Evolutionary conservation across 2,888 invertebrate species (phyloP), one percentile per base, ranked within the genome.

Genomic region (Brachylomia viminalis): DNA sequence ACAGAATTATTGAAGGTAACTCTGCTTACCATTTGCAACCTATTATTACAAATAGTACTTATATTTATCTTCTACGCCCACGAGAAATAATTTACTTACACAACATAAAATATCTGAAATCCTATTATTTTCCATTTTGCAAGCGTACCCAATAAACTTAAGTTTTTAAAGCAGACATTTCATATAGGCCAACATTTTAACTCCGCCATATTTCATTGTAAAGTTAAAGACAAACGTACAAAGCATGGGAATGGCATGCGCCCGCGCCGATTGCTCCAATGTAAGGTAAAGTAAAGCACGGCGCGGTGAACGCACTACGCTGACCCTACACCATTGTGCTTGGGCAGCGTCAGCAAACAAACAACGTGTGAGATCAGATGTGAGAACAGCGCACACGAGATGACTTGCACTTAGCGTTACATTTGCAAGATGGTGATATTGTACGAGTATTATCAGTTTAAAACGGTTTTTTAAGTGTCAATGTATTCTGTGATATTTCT

Each of bases 241-340:
- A 83, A 80, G 75, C 76, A 75, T 82, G 79, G 54, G 79, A 88
- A 88, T 75, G 84, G 81, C 82, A 85, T 86, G 80, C 82, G 75
- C 82, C 15, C 10, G 79, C 75, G 67, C 72, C 78, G 77, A 84
- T 83, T 85, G 83, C 75, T 86, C 80, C 80, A 85, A 78, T 83
- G 78, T 82, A 77, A 79, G 83, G 80, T 88, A 86, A 88, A 93
- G 94, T 94, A 95, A 94, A 90, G 92, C 94, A 95, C 95, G 71
- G 82, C 82, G 89, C 95, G 96, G 96, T 96, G 96, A 96, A 96
- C 91, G 96, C 92, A 95, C 96, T 93, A 89, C 77, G 88, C 92
- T 96, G 96, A 96, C 96, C 96, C 95, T 93, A 92, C 91, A 86
- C 92, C 92, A 95, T 95, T 95, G 95, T 95, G 89, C 91, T 92